Conservation (phyloP, 2,113 vertebrate species). For the Brienomyrus longianalis region DNA sequence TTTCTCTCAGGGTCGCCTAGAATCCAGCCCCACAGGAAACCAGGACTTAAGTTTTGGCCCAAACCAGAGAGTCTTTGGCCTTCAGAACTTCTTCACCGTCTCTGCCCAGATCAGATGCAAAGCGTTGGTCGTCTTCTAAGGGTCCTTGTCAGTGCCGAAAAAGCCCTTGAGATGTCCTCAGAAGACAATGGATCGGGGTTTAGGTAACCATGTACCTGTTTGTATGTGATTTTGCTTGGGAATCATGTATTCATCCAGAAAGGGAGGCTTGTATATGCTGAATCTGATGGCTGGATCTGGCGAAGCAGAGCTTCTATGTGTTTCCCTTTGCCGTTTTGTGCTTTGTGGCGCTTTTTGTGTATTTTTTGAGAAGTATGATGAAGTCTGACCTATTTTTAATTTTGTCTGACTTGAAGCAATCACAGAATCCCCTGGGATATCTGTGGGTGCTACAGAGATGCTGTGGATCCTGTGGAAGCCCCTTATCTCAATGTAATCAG, state of each 20-base stretch:
- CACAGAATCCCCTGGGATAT: neutral
- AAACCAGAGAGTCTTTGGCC: neutral
- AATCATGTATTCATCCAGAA: neutral
- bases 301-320: neutral
- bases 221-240: conserved; percentile 8
- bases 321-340: neutral
- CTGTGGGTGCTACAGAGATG: neutral
- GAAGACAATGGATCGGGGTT: conserved; percentile 49
- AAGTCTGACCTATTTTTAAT: neutral
- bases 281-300: neutral
- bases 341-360: neutral
- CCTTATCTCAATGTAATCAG: neutral
- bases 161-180: conserved; percentile 49
- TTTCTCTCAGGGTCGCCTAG: conserved; percentile 57
- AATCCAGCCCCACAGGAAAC: neutral
- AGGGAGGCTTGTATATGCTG: neutral
- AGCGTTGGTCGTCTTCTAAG: neutral
- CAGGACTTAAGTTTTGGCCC: neutral
- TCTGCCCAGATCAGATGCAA: neutral
- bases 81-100: neutral
- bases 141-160: conserved; percentile 22
- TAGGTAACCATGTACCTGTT: conserved; percentile 44
- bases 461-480: neutral
- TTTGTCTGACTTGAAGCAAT: neutral
- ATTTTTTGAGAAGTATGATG: neutral